A percentile compares a stretch with the other conserved stretches of the same genome.
Evolutionary conservation across 2,797 vertebrate genomes (phyloP).

Genomic region (Rhinoraja longicauda): DNA sequence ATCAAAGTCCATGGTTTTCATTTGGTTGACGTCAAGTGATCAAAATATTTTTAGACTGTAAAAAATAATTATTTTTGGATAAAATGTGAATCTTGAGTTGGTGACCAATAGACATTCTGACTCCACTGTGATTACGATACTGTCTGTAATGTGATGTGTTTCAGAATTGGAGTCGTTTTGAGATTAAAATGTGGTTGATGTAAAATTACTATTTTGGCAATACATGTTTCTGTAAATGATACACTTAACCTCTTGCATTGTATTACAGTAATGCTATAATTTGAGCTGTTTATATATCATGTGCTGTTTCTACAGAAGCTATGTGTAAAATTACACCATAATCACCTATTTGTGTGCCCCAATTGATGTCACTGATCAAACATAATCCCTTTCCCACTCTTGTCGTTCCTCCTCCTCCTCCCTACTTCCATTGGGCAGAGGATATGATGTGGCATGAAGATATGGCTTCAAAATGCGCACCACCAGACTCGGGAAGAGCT

Average conservation of each 20-base stretch:
- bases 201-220: slow-evolving; percentile 6
- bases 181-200: slow-evolving; percentile 39
- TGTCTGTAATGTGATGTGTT: slow-evolving; percentile 47
- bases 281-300: slow-evolving; percentile 5
- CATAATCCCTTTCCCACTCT: too few relatives aligned
- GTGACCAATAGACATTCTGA: slow-evolving; percentile 62
- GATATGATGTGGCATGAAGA: too few relatives aligned
- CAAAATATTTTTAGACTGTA: slow-evolving; percentile 22
- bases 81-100: slow-evolving; percentile 60
- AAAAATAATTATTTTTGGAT: slow-evolving; percentile 48
- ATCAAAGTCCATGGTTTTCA: neutral
- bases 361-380: neutral
- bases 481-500: too few relatives aligned
- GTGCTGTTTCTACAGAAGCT: slow-evolving; percentile 19
- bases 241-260: slow-evolving; percentile 9
- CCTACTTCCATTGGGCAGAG: too few relatives aligned
- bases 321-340: slow-evolving; percentile 6
- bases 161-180: slow-evolving; percentile 44
- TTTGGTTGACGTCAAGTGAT: neutral
- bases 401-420: too few relatives aligned
- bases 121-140: slow-evolving; percentile 56
- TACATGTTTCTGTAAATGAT: slow-evolving; percentile 22
- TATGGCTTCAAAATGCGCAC: too few relatives aligned
- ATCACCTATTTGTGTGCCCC: neutral
- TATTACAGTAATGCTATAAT: slow-evolving; percentile 32